Percentiles rank a stretch among this genome's conserved stretches.
These are phyloP conservation scores for Tenebrio molitor DNA, from an alignment of 1,140 invertebrate species.

Conservation along the genomic window DNA sequence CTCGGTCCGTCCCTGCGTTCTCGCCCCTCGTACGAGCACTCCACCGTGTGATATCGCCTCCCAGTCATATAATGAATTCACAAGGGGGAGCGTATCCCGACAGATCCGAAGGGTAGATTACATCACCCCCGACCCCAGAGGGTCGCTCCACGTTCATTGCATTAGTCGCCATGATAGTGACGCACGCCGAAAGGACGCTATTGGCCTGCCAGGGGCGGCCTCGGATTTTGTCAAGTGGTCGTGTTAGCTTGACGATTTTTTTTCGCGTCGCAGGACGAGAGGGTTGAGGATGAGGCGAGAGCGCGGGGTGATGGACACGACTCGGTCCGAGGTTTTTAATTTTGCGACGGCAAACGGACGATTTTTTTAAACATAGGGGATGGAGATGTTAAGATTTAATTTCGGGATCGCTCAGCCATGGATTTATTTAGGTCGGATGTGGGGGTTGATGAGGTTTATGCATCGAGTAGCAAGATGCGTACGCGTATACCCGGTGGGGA, in stretches of 20 bases:
- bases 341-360: background rate
- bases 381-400: background rate
- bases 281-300: conserved; percentile 13
- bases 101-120: conserved; percentile 46
- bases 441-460: too few relatives aligned
- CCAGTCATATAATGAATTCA: conserved; percentile 45
- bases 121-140: conserved; percentile 42
- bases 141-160: conserved; percentile 43
- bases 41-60: conserved; percentile 46
- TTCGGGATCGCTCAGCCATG: background rate
- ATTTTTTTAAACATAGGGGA: background rate
- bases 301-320: conserved; percentile 12
- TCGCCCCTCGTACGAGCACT: conserved; percentile 30
- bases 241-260: conserved; percentile 19
- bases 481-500: too few relatives aligned
- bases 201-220: conserved; percentile 8
- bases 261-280: background rate
- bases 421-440: too few relatives aligned
- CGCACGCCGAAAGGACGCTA: conserved; percentile 40
- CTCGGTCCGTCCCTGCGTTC: conserved; percentile 23
- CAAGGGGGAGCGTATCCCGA: conserved; percentile 40
- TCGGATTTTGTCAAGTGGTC: conserved; percentile 30
- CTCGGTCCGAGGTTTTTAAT: conserved; percentile 31
- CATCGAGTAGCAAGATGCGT: too few relatives aligned
- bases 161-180: conserved; percentile 47